A percentile compares a stretch with the other conserved stretches of the same genome.
Evolutionary conservation across 2,888 invertebrate species (phyloP).

Genomic region (Macrosiphum euphorbiae): DNA sequence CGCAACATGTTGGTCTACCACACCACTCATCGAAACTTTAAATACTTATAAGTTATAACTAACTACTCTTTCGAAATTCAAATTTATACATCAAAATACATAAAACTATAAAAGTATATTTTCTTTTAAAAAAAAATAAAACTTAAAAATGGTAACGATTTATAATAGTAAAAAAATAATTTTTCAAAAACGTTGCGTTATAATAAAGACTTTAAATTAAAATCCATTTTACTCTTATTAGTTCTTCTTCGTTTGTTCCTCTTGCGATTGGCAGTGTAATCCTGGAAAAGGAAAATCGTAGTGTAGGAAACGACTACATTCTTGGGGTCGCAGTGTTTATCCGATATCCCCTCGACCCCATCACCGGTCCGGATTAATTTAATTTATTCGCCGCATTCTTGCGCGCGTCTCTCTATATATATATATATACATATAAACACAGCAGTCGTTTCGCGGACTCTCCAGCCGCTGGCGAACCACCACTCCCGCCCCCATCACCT

Average conservation of each 20-base stretch:
- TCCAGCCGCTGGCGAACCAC: neutral
- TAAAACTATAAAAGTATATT: too few species aligned
- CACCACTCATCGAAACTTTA: too few species aligned
- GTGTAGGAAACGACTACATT: constrained; percentile 14
- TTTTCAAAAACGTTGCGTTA: neutral
- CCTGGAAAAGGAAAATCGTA: neutral
- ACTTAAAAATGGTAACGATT: too few species aligned
- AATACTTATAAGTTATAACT: too few species aligned
- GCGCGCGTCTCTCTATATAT: neutral
- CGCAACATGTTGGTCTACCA: neutral
- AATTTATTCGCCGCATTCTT: constrained; percentile 63
- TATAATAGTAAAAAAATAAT: too few species aligned
- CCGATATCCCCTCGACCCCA: neutral
- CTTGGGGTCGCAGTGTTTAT: constrained; percentile 45
- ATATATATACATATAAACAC: neutral
- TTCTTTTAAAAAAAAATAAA: too few species aligned
- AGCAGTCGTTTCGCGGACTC: neutral
- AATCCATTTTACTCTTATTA: neutral
- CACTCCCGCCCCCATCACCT: neutral
- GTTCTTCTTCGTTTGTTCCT: neutral
- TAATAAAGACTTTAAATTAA: neutral
- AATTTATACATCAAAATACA: too few species aligned
- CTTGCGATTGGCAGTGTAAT: neutral
- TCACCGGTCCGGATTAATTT: constrained; percentile 53
- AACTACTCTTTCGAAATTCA: too few species aligned